Evolutionary conservation across 2,797 vertebrate species (phyloP), one percentile per base, ranked within the genome.

Genomic region (Gobionotothen gibberifrons): DNA sequence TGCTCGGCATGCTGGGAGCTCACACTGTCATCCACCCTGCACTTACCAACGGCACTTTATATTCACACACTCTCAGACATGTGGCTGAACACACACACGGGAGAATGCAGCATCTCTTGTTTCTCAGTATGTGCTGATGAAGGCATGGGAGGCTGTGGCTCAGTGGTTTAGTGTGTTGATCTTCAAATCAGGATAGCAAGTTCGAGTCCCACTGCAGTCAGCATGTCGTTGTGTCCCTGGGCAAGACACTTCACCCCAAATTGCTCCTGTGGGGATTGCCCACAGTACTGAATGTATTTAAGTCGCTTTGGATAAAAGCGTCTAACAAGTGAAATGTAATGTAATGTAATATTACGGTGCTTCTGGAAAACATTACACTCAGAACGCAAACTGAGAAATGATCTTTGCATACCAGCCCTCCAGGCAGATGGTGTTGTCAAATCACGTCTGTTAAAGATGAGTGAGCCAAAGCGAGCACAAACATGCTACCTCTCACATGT

Each of bases 351-450:
- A 6, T 3, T 21, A 19, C 8, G 9, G 14, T n/a, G 5, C 51
- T 32, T 3, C 17, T 44, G 13, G 32, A 16, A 68, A 65, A 32
- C 40, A 15, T 63, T 9, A 21, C 53, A 12, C 60, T 36, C 32
- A 2, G 32, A 48, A 42, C 32, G 46, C 21, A 47, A 7, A 59
- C 44, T 16, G n/a, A 67, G 17, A 60, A 11, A 46, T n/a, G 5
- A 58, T 78, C 19, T 69, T 60, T 64, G 49, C 71, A 64, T 59
- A 61, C 21, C 80, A 78, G 78, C 53, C 77, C 63, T 77, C 26
- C 40, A 60, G 75, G 60, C 72, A 81, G 70, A 79, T 80, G 82
- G 69, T 85, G 76, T 69, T 81, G 64, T 74, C 59, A 57, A 64
- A 60, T 78, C 57, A 53, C 11, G 15, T 39, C 11, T 2, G 58